Evolutionary conservation across 2,888 invertebrate species (phyloP).

Genomic region (Xestia c-nigrum): DNA sequence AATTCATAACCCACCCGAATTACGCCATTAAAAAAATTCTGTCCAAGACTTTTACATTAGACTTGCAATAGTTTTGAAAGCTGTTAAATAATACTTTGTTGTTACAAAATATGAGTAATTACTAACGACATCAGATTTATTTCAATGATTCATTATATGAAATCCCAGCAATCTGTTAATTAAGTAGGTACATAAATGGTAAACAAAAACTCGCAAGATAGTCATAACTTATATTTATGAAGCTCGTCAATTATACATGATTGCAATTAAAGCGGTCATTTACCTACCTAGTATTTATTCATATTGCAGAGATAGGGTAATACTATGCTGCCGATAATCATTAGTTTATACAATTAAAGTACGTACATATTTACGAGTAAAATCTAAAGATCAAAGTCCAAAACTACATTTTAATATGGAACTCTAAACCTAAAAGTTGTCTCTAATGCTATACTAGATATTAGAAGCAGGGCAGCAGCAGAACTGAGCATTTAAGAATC

Average conservation of each 20-base stretch:
- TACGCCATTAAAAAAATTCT: not conserved
- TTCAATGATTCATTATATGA: slow-evolving; percentile 9
- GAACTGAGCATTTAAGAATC: too few relatives aligned
- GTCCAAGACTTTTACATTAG: not conserved
- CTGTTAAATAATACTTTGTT: not conserved
- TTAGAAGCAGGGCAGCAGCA: too few relatives aligned
- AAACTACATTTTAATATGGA: not conserved
- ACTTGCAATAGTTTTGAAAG: not conserved
- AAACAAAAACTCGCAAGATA: slow-evolving; percentile 36
- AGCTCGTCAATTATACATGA: slow-evolving; percentile 50
- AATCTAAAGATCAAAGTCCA: not conserved
- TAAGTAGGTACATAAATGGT: slow-evolving; percentile 10
- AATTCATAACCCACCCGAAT: not conserved
- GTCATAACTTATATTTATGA: slow-evolving; percentile 12
- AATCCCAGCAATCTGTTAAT: slow-evolving; percentile 37
- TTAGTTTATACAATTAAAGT: not conserved
- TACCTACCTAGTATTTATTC: slow-evolving; percentile 39
- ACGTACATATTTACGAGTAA: not conserved
- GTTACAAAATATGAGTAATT: not conserved
- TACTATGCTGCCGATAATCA: slow-evolving; percentile 2
- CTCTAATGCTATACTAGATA: too few relatives aligned
- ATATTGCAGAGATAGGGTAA: slow-evolving; percentile 22
- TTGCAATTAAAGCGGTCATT: slow-evolving; percentile 52
- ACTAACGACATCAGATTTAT: not conserved
- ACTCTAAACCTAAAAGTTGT: not conserved